These are phyloP conservation scores for Ormyrus thymus DNA, from an alignment of 2,888 invertebrate genomes.

Conservation along the genomic window DNA sequence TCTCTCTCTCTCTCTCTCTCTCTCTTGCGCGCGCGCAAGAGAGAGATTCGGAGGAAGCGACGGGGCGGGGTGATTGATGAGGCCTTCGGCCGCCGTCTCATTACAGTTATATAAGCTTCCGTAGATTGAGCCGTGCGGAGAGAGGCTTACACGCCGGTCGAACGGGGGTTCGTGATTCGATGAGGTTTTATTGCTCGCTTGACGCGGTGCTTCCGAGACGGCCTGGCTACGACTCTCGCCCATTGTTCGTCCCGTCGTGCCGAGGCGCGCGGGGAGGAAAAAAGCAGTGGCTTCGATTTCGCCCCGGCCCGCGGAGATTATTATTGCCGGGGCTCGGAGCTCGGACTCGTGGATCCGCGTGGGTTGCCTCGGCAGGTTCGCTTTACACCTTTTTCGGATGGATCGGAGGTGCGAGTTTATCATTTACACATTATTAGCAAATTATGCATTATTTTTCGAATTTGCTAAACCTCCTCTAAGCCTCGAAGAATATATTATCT, in stretches of 20 bases:
- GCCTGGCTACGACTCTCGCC: conserved; percentile 51
- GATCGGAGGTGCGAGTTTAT: no score
- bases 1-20: no score
- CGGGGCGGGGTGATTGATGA: conserved; percentile 72
- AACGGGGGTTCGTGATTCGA: conserved; percentile 73
- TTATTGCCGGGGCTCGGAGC: background rate
- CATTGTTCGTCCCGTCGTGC: background rate
- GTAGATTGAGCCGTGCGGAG: conserved; percentile 72
- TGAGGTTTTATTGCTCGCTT: conserved; percentile 74
- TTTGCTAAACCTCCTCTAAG: no score
- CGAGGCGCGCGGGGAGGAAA: no score
- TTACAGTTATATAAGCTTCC: conserved; percentile 75
- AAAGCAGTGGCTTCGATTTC: no score
- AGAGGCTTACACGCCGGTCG: conserved; percentile 70
- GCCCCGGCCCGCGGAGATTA: no score
- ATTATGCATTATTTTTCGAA: no score
- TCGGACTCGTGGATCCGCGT: no score
- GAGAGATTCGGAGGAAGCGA: conserved; percentile 42
- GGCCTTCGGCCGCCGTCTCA: conserved; percentile 73
- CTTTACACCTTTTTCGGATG: conserved; percentile 57
- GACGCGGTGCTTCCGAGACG: conserved; percentile 64
- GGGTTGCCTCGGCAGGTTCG: conserved; percentile 40
- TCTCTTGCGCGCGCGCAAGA: no score
- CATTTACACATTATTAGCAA: no score
- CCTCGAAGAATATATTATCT: no score